Base-by-base conservation (phyloP, 2,113 vertebrate genomes). In the Perccottus glenii region DNA sequence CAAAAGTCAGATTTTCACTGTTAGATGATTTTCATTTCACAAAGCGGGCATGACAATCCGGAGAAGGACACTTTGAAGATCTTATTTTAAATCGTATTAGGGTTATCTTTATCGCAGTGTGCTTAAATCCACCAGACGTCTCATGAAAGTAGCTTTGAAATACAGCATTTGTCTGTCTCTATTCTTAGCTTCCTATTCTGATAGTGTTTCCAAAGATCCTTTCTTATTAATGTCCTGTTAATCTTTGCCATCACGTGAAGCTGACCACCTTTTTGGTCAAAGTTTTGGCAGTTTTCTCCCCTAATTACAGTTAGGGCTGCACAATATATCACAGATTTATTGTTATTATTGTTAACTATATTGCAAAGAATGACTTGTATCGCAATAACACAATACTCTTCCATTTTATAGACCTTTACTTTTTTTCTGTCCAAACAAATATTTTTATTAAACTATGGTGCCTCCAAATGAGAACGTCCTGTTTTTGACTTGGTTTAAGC, bases 141-240 rank as follows among this genome's bases (percentile, higher is more conserved):
- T 51, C 75, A 55, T 38, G 36, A 60, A 75, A 64, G 40, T 45
- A 16, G 40, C 38, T 43, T 43, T 58, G 56, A 58, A 55, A 43
- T 43, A 43, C 64, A 61, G 57, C 71, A 72, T 88, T 77, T 78
- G 61, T 81, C 74, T 9, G 45, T 55, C 57, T 80, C 84, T 89
- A 84, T 86, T 85, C 70, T 81, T 44, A 66, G 78, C 46, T 3
- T 55, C 81, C 78, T 85, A 85, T 89, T 85, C 82, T 45, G 12
- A 51, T 77, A 62, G 4, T n/a, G 45, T 46, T 40, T 40, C n/a
- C n/a, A 16, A 43, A 58, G 38, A 57, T 9, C 33, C 62, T 36
- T 14, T 42, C 47, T 67, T n/a, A 32, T 43, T 48, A 9, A 27
- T 73, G 69, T 51, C 52, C 33, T 47, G 44, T 66, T 36, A 35